Conservation (phyloP, 2,888 invertebrate genomes). For the Malthinus seriepunctatus region DNA sequence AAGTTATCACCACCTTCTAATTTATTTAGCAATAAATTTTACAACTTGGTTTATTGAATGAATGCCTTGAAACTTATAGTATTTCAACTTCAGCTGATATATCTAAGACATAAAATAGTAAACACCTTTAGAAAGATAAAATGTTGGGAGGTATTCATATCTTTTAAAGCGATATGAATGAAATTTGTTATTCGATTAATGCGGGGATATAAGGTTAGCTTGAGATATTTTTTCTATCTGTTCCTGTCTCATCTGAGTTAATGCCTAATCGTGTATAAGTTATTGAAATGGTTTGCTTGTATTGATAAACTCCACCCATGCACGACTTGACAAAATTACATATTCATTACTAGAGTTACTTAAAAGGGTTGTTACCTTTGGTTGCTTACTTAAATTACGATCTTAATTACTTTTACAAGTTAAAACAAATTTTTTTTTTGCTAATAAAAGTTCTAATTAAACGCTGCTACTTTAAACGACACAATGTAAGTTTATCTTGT, state of each 20-base stretch:
- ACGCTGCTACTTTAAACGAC: no score
- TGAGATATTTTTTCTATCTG: constrained; percentile 19
- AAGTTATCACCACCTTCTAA: no score
- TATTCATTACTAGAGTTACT: constrained; percentile 25
- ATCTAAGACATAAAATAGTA: background rate
- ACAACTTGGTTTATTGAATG: no score
- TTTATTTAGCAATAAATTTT: no score
- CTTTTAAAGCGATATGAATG: constrained; percentile 17
- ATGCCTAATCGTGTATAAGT: constrained; percentile 15
- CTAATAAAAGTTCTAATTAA: no score
- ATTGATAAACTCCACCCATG: constrained; percentile 37
- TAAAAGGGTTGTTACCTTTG: background rate
- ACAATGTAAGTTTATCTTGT: background rate
- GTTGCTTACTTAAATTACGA: constrained; percentile 11
- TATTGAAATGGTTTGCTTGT: constrained; percentile 33
- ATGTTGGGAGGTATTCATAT: background rate
- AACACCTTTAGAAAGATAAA: constrained; percentile 9
- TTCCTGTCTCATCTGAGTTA: constrained; percentile 27
- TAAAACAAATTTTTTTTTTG: no score
- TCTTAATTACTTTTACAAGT: constrained; percentile 3
- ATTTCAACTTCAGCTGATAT: no score
- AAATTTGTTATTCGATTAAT: constrained; percentile 26
- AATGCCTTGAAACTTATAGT: no score
- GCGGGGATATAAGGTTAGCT: constrained; percentile 8
- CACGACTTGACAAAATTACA: constrained; percentile 33